phyloP scores from a whole-genome alignment of 2,888 invertebrate genomes.

The Lepidochitona cinerea region DNA sequence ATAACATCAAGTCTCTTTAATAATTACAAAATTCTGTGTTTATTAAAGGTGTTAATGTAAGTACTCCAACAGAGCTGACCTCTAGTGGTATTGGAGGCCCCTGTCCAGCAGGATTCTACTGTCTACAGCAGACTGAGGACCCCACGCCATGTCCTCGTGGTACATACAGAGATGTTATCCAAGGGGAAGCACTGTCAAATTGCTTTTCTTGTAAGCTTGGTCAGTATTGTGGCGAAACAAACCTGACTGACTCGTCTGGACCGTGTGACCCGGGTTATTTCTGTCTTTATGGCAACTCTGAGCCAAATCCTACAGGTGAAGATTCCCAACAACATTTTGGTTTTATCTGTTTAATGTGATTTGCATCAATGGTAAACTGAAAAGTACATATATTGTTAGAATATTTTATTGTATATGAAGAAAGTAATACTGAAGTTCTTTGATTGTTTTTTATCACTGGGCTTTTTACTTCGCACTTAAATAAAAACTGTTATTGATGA shows the following conservation, averaged over 20 bases:
- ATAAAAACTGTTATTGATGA: too few relatives aligned
- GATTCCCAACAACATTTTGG: too few relatives aligned
- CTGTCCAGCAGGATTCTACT: constrained; percentile 65
- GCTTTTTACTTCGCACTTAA: too few relatives aligned
- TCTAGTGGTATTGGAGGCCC: constrained; percentile 63
- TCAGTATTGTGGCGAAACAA: constrained; percentile 57
- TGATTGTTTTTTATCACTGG: too few relatives aligned
- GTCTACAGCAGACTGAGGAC: constrained; percentile 59
- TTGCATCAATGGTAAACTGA: too few relatives aligned
- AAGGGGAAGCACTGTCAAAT: constrained; percentile 41
- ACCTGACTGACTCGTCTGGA: constrained; percentile 53
- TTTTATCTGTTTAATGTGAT: too few relatives aligned
- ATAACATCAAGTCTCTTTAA: too few relatives aligned
- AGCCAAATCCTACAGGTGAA: constrained; percentile 60
- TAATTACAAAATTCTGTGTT: too few relatives aligned
- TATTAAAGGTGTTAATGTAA: constrained; percentile 54
- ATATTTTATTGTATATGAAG: too few relatives aligned
- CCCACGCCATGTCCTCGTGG: constrained; percentile 62
- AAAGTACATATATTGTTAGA: too few relatives aligned
- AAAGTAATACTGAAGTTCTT: too few relatives aligned
- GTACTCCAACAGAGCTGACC: constrained; percentile 55
- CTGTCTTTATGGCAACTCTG: constrained; percentile 58
- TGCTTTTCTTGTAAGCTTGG: constrained; percentile 61
- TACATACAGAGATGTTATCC: constrained; percentile 54
- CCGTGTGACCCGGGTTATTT: constrained; percentile 64